Evolutionary conservation across 30 jellyfish, hydroid and myxozoan genomes (phyloP).

Genomic region (Hydractinia symbiolongicarpus): DNA sequence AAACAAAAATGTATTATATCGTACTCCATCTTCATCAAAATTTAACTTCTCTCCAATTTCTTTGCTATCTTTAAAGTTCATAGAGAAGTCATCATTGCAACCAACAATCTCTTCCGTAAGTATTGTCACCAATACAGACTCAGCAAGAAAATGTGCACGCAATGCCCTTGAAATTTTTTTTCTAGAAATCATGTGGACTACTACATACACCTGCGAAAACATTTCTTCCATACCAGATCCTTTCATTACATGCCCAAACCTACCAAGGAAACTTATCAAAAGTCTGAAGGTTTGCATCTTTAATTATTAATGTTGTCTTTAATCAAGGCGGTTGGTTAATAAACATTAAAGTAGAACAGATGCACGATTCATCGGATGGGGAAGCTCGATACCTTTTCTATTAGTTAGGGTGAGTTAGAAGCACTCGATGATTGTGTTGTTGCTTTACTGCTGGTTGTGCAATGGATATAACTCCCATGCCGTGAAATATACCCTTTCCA

Average conservation of each 20-base stretch:
- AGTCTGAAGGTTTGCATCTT: constrained; percentile 22
- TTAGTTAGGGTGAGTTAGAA: too few relatives aligned
- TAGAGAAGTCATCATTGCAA: not conserved
- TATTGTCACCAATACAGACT: not conserved
- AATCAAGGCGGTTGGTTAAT: constrained; percentile 44
- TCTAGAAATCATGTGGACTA: constrained; percentile 30
- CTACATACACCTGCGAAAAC: constrained; percentile 40
- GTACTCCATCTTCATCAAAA: not conserved
- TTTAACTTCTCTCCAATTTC: not conserved
- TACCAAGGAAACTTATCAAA: constrained; percentile 40
- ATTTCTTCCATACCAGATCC: constrained; percentile 46
- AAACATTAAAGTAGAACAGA: constrained; percentile 15
- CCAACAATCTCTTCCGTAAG: not conserved
- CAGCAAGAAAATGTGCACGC: not conserved
- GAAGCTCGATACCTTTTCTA: too few relatives aligned
- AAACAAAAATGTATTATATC: too few relatives aligned
- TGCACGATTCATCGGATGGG: too few relatives aligned
- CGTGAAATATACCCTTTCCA: too few relatives aligned
- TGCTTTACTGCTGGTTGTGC: too few relatives aligned
- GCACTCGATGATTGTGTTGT: too few relatives aligned
- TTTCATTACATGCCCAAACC: constrained; percentile 42
- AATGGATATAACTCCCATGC: too few relatives aligned
- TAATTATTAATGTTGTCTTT: constrained; percentile 33
- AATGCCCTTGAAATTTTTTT: constrained; percentile 51
- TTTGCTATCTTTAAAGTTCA: not conserved